phyloP scores from a whole-genome alignment of 2,797 vertebrate species.

The Tamandua tetradactyla region DNA sequence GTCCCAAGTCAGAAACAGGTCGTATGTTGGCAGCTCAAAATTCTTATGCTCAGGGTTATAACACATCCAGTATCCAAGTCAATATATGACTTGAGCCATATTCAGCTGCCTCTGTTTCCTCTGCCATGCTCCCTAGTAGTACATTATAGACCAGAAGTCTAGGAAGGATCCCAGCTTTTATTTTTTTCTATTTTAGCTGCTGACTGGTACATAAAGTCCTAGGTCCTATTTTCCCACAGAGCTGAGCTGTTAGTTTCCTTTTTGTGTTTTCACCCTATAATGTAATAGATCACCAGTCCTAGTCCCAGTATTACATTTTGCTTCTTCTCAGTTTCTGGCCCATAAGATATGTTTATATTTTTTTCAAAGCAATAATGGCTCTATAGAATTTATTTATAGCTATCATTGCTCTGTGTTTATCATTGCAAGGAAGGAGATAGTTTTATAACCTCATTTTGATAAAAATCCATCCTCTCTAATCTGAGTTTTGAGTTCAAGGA shows the following conservation, averaged over 20 bases:
- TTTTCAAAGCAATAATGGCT: background rate
- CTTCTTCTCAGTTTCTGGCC: background rate
- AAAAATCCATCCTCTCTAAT: background rate
- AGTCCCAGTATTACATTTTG: background rate
- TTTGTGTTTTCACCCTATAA: background rate
- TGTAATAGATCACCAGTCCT: background rate
- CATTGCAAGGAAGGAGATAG: background rate
- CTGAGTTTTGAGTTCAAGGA: background rate
- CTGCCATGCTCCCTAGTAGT: background rate
- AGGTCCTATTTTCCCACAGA: background rate
- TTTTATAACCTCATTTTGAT: background rate
- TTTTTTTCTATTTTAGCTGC: background rate
- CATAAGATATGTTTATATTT: background rate
- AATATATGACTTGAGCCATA: background rate
- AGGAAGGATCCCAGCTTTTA: background rate
- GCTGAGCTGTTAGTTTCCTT: background rate
- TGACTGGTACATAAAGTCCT: background rate
- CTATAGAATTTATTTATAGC: background rate
- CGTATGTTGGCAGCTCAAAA: background rate
- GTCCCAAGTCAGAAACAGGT: background rate
- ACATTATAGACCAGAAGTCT: background rate
- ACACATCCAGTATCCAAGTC: background rate
- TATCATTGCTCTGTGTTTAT: background rate
- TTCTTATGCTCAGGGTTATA: background rate
- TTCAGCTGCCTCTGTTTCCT: background rate